Conservation (phyloP, 2,113 vertebrate species). For the Drymodes brunneopygia region DNA sequence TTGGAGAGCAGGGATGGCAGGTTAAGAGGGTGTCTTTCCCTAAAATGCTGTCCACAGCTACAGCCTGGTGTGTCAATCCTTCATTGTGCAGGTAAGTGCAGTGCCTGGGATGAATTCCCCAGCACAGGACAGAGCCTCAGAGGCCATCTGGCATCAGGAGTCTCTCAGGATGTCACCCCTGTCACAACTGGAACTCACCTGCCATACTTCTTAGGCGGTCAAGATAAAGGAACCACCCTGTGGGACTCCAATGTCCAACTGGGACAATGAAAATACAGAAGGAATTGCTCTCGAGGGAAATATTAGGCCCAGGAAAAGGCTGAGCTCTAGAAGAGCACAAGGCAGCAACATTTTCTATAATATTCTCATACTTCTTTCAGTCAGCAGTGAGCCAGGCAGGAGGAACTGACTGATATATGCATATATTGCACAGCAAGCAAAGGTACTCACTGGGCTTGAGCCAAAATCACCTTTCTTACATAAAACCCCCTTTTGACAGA, state of each 20-base stretch:
- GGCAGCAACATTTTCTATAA: background rate
- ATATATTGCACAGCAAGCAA: background rate
- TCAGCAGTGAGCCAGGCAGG: background rate
- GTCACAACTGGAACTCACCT: background rate
- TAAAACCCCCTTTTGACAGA: background rate
- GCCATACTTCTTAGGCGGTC: background rate
- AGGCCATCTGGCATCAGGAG: background rate
- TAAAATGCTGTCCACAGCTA: accelerated
- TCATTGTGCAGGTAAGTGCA: background rate
- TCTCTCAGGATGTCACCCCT: background rate
- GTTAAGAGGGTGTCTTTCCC: background rate
- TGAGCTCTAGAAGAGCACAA: background rate
- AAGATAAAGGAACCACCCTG: background rate
- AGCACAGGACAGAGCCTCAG: background rate
- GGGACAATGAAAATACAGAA: background rate
- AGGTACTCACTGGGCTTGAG: background rate
- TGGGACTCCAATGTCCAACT: background rate
- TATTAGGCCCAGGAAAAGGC: background rate
- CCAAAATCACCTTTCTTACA: background rate
- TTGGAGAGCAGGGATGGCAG: background rate
- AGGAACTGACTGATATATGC: background rate
- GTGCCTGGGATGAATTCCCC: background rate
- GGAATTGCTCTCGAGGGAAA: accelerated
- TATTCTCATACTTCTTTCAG: background rate
- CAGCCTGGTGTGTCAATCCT: background rate